Evolutionary conservation across 2,113 vertebrate genomes (phyloP), one percentile per base, ranked within the genome.

Genomic region (Dolichallabes microphthalmus): DNA sequence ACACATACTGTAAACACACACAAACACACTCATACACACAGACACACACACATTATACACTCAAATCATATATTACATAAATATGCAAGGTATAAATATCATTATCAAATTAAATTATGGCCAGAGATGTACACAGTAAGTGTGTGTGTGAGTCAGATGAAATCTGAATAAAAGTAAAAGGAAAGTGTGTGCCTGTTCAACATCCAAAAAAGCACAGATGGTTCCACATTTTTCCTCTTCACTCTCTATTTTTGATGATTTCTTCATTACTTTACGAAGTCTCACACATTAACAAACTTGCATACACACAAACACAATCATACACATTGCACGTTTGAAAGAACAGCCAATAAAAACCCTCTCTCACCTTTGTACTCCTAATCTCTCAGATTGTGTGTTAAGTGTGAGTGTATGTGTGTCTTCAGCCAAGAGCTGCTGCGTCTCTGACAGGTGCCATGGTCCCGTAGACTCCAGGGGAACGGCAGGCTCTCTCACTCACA

Each of bases 361-460:
- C 50, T 61, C 88, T 89, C 80, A 89, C 89, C 89, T 88, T 84
- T 87, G 82, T 50, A 84, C 86, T 66, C 63, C 57, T 76, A 22
- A 61, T 64, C 35, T 83, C 55, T 35, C 11, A 4, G 2, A 30
- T 52, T 55, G 11, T 69, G 57, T 32, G 19, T 71, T 68, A 22
- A 45, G 39, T 81, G 64, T 55, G 77, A 71, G 84, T 80, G 79
- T 75, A 68, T 76, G 50, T 64, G 78, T 22, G 30, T 64, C 64
- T 64, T 83, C 84, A 89, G 86, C 75, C 35, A 58, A 75, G 82
- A n/a, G 76, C 86, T 32, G n/a, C 80, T 86, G 58, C 53, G 61
- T 88, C 73, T 82, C 88, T 89, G 89, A 88, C 89, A 89, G 89
- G 89, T 89, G 89, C 89, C 87, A 89, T 89, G 89, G 89, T 89